Evolutionary conservation across 1,140 invertebrate species (phyloP), one percentile per base, ranked within the genome.

Genomic region (Orussus abietinus): DNA sequence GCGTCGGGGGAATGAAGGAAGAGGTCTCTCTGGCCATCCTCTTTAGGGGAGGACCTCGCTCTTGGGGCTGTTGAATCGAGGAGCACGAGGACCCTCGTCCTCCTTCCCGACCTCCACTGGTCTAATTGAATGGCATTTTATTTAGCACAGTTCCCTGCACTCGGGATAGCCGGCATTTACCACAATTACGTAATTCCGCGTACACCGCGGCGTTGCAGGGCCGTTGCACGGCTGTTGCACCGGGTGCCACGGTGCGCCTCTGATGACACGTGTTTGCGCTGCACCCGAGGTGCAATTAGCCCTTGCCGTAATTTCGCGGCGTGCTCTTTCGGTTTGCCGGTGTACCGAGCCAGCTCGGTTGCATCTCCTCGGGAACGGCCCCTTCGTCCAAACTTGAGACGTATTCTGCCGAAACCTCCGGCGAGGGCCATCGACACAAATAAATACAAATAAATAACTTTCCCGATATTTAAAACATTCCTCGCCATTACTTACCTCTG

Each of bases 181-280:
- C 59, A 60, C 57, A 68, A 66, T 66, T 66, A 65, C 57, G 62
- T 64, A 65, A 68, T 68, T 62, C 53, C 55, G 49, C 57, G 55
- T 59, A 56, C 48, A 63, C 55, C 19, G 17, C 45, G 35, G 45
- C 31, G 9, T 10, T 25, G 38, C 46, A 49, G 48, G 53, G 30
- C 44, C 41, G 31, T 47, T 33, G 39, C 50, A 41, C 45, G 44
- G 49, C 38, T 30, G 28, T 28, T 42, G 14, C 17, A 17, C 39
- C 19, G 15, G 3, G 10, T 9, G 32, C 34, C 28, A 45, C 50
- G 48, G 38, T 45, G 42, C 4, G 47, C 51, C 51, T 48, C 52
- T 56, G 63, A 61, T 62, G 61, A 64, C 63, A 66, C 57, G 55
- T 62, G 59, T 59, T 62, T 62, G 62, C 58, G 51, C 48, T 59